phyloP scores from a whole-genome alignment of 2,113 vertebrate species.

The Genyomyrus donnyi region DNA sequence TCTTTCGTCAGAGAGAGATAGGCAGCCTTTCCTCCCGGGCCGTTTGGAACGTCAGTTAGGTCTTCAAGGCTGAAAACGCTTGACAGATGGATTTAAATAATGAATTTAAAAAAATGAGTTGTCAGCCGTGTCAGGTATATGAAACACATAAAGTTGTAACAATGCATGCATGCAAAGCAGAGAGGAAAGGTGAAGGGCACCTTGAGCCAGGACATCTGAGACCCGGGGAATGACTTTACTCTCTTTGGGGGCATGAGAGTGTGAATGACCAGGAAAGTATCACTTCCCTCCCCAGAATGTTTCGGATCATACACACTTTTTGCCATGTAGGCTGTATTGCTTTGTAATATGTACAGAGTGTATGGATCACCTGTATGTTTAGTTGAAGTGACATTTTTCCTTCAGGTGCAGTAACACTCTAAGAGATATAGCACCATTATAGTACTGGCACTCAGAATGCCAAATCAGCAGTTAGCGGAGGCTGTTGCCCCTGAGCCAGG shows the following conservation, averaged over 20 bases:
- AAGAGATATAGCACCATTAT: background rate
- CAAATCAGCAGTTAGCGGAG: background rate
- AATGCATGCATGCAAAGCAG: constrained; percentile 19
- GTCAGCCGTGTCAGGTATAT: constrained; percentile 27
- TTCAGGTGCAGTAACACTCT: background rate
- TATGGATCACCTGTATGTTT: background rate
- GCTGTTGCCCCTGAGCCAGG: background rate
- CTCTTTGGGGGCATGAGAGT: background rate
- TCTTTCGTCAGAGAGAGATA: constrained; percentile 26
- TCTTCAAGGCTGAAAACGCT: constrained; percentile 17
- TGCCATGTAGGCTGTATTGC: background rate
- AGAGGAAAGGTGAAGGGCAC: background rate
- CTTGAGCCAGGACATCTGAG: background rate
- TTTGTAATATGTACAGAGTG: background rate
- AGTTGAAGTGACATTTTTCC: background rate
- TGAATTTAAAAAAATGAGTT: constrained; percentile 29
- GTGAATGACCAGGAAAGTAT: background rate
- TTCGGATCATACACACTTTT: background rate
- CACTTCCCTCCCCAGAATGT: background rate
- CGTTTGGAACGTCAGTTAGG: constrained; percentile 21
- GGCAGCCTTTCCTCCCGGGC: constrained; percentile 36
- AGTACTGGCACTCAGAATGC: background rate
- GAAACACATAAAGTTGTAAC: constrained; percentile 16
- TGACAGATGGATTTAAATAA: constrained; percentile 27
- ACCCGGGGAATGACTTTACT: background rate